Percentiles rank a stretch among this genome's conserved stretches.
These are phyloP conservation scores for Orthosia incerta DNA, from an alignment of 2,888 invertebrate species.

Conservation along the genomic window DNA sequence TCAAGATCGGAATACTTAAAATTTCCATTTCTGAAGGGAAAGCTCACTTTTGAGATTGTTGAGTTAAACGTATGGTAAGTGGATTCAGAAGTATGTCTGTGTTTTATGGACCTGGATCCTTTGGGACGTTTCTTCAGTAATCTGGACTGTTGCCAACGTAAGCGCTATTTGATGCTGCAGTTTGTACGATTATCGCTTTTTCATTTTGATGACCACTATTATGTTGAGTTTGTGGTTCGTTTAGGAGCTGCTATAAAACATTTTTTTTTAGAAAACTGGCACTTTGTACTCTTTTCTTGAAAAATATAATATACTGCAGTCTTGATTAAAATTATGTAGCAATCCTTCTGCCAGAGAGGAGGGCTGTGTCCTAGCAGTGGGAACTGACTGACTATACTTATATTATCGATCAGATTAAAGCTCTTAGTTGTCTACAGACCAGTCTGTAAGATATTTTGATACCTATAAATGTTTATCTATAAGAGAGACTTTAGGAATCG, in stretches of 20 bases:
- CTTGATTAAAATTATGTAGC: background rate
- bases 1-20: conserved; percentile 48
- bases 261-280: background rate
- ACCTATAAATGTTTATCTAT: too few species aligned
- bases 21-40: conserved; percentile 46
- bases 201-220: conserved; percentile 11
- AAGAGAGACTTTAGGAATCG: too few species aligned
- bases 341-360: too few species aligned
- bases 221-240: conserved; percentile 4
- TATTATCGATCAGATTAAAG: too few species aligned
- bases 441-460: background rate
- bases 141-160: conserved; percentile 33
- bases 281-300: background rate
- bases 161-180: conserved; percentile 21
- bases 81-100: conserved; percentile 49
- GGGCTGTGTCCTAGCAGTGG: too few species aligned
- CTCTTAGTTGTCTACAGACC: background rate
- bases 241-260: background rate
- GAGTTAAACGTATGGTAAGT: conserved; percentile 53
- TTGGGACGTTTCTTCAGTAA: background rate
- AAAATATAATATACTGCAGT: background rate
- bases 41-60: conserved; percentile 25
- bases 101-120: conserved; percentile 42
- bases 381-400: too few species aligned
- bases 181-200: conserved; percentile 32